A percentile compares a stretch with the other conserved stretches of the same genome.
Evolutionary conservation across 2,113 vertebrate genomes (phyloP).

Genomic region (Struthidea cinerea): DNA sequence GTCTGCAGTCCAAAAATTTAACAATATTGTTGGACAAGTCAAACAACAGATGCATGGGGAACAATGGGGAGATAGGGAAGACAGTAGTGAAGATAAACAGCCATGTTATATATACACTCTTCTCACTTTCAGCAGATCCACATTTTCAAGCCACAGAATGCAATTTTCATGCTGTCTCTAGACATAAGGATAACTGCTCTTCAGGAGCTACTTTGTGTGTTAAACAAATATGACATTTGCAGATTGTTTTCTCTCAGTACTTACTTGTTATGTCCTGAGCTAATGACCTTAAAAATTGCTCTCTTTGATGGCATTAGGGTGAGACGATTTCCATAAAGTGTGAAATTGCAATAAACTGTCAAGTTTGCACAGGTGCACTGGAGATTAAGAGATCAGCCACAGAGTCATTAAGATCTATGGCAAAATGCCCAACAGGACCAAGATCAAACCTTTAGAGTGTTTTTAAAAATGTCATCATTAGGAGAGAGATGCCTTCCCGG

Average conservation of each 20-base stretch:
- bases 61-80: not conserved
- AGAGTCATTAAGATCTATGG: slow-evolving; percentile 52
- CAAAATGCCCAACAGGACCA: slow-evolving; percentile 3
- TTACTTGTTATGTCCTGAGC: slow-evolving; percentile 45
- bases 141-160: slow-evolving; percentile 1
- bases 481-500: not conserved
- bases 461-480: slow-evolving; percentile 51
- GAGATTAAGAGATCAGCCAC: slow-evolving; percentile 57
- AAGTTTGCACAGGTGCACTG: slow-evolving; percentile 59
- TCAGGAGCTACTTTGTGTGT: slow-evolving; percentile 8
- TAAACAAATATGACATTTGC: slow-evolving; percentile 63
- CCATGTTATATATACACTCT: not conserved
- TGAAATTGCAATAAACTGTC: slow-evolving; percentile 56
- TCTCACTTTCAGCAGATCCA: not conserved
- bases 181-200: slow-evolving; percentile 47
- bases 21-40: not conserved
- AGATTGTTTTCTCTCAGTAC: slow-evolving; percentile 36
- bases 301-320: slow-evolving; percentile 17
- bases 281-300: slow-evolving; percentile 54
- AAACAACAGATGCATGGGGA: not conserved
- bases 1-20: not conserved
- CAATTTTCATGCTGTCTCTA: slow-evolving; percentile 36
- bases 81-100: not conserved
- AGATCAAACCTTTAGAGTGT: slow-evolving; percentile 30
- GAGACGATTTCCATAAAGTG: slow-evolving; percentile 25